Evolutionary conservation across 1,140 invertebrate species (phyloP).

Genomic region (Leptonema lineaticorne): DNA sequence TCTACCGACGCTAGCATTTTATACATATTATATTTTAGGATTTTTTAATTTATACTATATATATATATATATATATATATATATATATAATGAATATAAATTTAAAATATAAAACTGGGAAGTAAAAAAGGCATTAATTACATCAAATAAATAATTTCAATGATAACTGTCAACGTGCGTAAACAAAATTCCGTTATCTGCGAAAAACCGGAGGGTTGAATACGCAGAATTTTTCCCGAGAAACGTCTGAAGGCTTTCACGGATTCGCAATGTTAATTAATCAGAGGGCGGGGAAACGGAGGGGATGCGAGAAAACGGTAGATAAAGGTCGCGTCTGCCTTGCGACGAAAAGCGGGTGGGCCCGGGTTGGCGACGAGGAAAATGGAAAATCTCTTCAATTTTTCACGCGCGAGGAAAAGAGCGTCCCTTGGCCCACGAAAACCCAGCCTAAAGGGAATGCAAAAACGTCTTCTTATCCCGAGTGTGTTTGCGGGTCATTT

Average conservation of each 20-base stretch:
- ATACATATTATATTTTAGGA: too few relatives aligned
- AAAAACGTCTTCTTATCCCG: background rate
- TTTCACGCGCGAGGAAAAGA: background rate
- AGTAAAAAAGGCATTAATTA: too few relatives aligned
- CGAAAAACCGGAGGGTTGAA: background rate
- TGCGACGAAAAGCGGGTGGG: too few relatives aligned
- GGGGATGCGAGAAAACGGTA: too few relatives aligned
- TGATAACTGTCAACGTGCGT: background rate
- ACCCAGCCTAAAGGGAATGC: too few relatives aligned
- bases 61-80: too few relatives aligned
- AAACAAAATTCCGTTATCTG: background rate
- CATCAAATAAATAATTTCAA: background rate
- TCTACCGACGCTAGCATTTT: too few relatives aligned
- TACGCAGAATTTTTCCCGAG: too few relatives aligned
- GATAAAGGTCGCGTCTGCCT: background rate
- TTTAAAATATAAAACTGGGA: too few relatives aligned
- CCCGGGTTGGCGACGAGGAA: too few relatives aligned
- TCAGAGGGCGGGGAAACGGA: background rate
- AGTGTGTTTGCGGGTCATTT: background rate
- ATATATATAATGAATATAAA: too few relatives aligned
- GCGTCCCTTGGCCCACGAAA: background rate
- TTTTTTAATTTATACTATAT: too few relatives aligned
- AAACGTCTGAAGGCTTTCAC: background rate
- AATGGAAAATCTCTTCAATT: background rate
- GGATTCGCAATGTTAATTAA: background rate